Base-by-base conservation (phyloP, 92 coral and sea anemone species). In the Phenganax subtilis region DNA sequence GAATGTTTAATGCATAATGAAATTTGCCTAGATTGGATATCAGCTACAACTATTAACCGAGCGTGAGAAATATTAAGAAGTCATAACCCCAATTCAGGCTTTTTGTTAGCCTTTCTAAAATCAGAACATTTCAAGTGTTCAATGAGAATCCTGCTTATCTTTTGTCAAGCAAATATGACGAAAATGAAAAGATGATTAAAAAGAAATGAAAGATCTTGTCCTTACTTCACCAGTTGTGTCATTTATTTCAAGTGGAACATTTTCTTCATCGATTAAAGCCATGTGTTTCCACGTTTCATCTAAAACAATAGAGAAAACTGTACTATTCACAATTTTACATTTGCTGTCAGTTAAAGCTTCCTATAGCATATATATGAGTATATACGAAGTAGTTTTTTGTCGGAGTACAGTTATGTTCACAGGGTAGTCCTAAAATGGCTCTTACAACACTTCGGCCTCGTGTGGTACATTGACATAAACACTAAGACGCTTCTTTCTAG, bases 161-260 rank as follows among this genome's bases (percentile, higher is more conserved):
- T 37, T 37, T 37, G 47, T 37, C 47, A 37, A 5, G 47, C 10
- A 66, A 66, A 3, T 0, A 12, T 66, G 30, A 44, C 9, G 30
- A 68, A 64, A 68, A 29, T 68, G 54, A 30, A 7, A 25, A 68
- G 47, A 68, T 37, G 47, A 37, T 37, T 37, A 5, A 37, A 37
- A 37, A 37, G 47, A 37, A 37, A 37, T 37, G 47, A 25, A 68
- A 9, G 55, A 14, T 51, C 7, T 12, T 56, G 0, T 17, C 10
- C 86, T 69, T 70, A 90, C 93, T 72, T 89, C 87, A 27, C 93
- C 93, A 11, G 93, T 90, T 7, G 91, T 90, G 52, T 90, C 93
- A 58, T 85, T 80, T 63, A 90, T 87, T 64, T 90, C 93, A 61
- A 90, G 76, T 1, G 88, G 87, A 31, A 90, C 82, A 53, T 85